Evolutionary conservation across 2,888 invertebrate genomes (phyloP).

Genomic region (Schizaphis graminum): DNA sequence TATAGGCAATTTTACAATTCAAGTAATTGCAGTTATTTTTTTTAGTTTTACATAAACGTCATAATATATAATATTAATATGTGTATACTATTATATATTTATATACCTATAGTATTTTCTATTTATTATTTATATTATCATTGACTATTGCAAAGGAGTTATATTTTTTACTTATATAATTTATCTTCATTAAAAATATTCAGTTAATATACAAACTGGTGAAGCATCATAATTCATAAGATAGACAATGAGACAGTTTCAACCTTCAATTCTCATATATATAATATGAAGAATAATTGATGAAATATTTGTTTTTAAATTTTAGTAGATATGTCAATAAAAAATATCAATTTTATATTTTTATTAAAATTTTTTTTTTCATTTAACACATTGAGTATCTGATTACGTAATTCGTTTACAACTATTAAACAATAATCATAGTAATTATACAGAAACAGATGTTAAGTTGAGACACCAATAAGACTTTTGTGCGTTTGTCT

Average conservation of each 20-base stretch:
- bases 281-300: not conserved
- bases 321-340: not conserved
- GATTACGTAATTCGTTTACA: not conserved
- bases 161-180: not conserved
- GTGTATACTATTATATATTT: too few species aligned
- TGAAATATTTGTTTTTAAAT: not conserved
- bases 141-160: not conserved
- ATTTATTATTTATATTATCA: too few species aligned
- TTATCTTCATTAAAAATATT: not conserved
- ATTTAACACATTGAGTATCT: not conserved
- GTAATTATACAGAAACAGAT: not conserved
- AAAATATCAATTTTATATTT: not conserved
- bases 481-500: too few species aligned
- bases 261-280: not conserved
- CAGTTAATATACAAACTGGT: not conserved
- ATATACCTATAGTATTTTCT: too few species aligned
- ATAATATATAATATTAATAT: too few species aligned
- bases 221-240: not conserved
- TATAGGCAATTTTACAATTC: not conserved
- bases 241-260: not conserved
- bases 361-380: not conserved
- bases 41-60: not conserved
- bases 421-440: too few species aligned
- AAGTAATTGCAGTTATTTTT: not conserved
- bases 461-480: not conserved